Base-by-base conservation (phyloP, 1,140 invertebrate genomes). In the Manduca sexta region DNA sequence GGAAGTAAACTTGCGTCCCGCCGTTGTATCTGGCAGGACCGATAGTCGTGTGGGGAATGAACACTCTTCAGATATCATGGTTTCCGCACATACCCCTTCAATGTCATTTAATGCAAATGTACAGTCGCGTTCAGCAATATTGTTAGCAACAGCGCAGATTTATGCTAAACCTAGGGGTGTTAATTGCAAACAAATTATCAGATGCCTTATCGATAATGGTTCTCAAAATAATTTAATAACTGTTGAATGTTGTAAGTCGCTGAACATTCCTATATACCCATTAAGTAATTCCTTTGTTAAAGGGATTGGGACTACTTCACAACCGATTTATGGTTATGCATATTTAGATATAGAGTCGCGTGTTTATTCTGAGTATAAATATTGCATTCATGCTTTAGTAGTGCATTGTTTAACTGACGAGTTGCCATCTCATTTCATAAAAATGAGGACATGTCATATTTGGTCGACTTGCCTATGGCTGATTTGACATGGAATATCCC, bases 191-290 rank as follows among this genome's bases (percentile, higher is more conserved):
- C n/a, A 26, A 2, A 17, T 48, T 14, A 21, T 55, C 21, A 30
- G 52, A 12, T 55, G 46, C 29, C 15, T 50, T 5, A 50, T 56
- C 15, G 54, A 56, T 18, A 56, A 56, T 39, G 45, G 44, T 38
- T 56, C 54, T 4, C 54, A 56, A 34, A 52, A 56, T 41, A 42
- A 56, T 45, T 40, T 56, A 35, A 42, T 56, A 5, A 56, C 49
- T 13, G 18, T 34, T 8, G 40, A 47, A 1, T 56, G 49, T 40
- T 56, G 54, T 40, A 56, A 45, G 44, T 14, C 11, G 21, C 37
- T 56, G n/a, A 51, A 56, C 30, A 45, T 56, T 13, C 43, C 30
- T 7, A 45, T 56, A 34, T 31, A 43, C 44, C 45, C 52, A 17
- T 40, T 54, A 13, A 43, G 21, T 51, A 56, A 56, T 39, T 56